phyloP scores from a whole-genome alignment of 2,113 vertebrate genomes.

The Eclectus roratus region DNA sequence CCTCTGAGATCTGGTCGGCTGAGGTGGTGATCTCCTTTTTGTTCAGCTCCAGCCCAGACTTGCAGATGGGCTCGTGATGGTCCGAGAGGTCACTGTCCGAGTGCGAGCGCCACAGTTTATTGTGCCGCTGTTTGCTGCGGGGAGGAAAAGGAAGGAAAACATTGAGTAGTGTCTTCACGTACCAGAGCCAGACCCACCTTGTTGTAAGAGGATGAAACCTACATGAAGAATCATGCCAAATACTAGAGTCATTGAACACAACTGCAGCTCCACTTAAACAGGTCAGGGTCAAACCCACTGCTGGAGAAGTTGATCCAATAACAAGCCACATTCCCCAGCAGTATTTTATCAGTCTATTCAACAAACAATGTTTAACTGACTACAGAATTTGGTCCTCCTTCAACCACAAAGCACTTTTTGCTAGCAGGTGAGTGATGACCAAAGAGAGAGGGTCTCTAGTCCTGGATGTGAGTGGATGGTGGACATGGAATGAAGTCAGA shows the following conservation, averaged over 20 bases:
- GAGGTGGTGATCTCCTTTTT: conserved; percentile 83
- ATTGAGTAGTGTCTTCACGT: background rate
- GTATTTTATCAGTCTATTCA: background rate
- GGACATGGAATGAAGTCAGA: background rate
- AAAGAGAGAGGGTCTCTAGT: background rate
- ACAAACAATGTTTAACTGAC: background rate
- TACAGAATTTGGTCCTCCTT: background rate
- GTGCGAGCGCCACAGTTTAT: conserved; percentile 97
- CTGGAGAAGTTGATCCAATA: background rate
- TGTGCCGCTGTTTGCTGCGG: conserved; percentile 93
- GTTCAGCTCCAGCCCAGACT: conserved; percentile 83
- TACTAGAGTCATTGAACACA: background rate
- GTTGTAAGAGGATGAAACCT: background rate
- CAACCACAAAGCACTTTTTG: background rate
- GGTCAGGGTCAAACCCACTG: background rate
- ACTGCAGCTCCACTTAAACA: background rate
- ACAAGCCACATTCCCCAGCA: background rate
- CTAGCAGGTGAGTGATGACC: background rate
- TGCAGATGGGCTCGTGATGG: conserved; percentile 79
- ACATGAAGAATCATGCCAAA: background rate
- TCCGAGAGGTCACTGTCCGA: conserved; percentile 93
- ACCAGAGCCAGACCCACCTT: background rate
- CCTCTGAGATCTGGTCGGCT: conserved; percentile 83
- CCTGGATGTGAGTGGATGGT: background rate
- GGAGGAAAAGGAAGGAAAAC: background rate